Percentiles rank a stretch among this genome's conserved stretches.
phyloP scores from a whole-genome alignment of 2,113 vertebrate genomes.

The Plotosus lineatus region DNA sequence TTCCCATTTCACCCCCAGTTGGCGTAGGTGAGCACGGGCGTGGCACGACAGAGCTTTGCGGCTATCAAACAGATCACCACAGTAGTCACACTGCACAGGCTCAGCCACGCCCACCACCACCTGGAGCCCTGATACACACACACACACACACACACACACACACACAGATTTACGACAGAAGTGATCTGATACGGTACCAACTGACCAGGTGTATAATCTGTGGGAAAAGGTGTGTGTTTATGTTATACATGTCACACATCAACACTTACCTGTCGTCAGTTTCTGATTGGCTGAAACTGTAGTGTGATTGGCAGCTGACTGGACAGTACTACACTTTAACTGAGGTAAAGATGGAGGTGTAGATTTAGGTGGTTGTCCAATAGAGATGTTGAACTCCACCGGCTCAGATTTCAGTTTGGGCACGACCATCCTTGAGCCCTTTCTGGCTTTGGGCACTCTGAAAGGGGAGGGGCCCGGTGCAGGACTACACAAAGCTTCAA shows the following conservation, averaged over 20 bases:
- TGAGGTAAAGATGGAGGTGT: neutral
- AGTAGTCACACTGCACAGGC: conserved; percentile 86
- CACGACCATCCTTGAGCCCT: conserved; percentile 68
- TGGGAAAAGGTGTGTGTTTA: neutral
- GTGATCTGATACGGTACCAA: neutral
- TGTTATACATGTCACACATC: neutral
- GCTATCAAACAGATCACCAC: conserved; percentile 89
- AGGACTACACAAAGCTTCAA: neutral
- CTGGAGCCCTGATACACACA: conserved; percentile 51
- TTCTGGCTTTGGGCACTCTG: conserved; percentile 70
- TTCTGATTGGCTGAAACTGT: conserved; percentile 1
- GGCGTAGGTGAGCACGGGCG: conserved; percentile 85
- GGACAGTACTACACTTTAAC: neutral
- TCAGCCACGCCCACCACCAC: conserved; percentile 71
- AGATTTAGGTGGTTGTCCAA: neutral
- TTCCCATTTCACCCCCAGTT: conserved; percentile 86
- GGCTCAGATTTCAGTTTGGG: conserved; percentile 76
- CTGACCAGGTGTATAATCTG: too few species aligned
- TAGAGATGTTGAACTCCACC: conserved; percentile 58
- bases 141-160: neutral
- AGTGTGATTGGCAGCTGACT: neutral
- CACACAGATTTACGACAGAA: neutral
- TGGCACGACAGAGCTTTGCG: conserved; percentile 92
- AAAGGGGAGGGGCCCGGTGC: conserved; percentile 1
- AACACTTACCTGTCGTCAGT: conserved; percentile 3